Percentiles rank a stretch among this genome's conserved stretches.
phyloP scores from a whole-genome alignment of 2,797 vertebrate genomes.

The Protosalanx chinensis region DNA sequence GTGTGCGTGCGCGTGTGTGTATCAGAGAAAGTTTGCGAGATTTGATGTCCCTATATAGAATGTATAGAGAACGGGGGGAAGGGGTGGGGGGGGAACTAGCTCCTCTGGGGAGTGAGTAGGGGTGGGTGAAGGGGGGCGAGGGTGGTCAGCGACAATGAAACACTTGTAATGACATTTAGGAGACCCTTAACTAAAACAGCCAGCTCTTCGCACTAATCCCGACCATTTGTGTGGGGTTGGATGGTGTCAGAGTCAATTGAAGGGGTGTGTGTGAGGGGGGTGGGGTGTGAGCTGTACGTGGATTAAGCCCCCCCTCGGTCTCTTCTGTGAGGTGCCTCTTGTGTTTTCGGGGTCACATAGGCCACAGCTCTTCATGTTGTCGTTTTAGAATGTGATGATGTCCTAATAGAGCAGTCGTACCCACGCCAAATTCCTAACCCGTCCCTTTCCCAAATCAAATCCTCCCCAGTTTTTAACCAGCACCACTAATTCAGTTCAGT shows the following conservation, averaged over 20 bases:
- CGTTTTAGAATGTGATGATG: constrained; percentile 70
- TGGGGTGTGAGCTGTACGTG: constrained; percentile 5
- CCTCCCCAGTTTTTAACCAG: constrained; percentile 19
- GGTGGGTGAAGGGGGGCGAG: constrained; percentile 13
- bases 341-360: constrained; percentile 27
- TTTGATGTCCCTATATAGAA: constrained; percentile 63
- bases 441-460: constrained; percentile 28
- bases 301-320: not conserved
- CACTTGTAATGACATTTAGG: constrained; percentile 51
- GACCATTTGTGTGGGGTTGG: constrained; percentile 7
- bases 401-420: constrained; percentile 70
- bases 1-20: constrained; percentile 30
- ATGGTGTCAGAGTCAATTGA: constrained; percentile 37
- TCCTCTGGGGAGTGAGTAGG: constrained; percentile 34
- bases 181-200: constrained; percentile 62
- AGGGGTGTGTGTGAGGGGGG: not conserved
- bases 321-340: constrained; percentile 6
- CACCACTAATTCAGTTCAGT: not conserved
- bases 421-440: constrained; percentile 61
- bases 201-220: constrained; percentile 63
- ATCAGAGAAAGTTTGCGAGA: constrained; percentile 33
- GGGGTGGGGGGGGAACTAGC: constrained; percentile 49
- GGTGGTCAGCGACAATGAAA: constrained; percentile 26
- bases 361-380: constrained; percentile 69
- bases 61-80: constrained; percentile 68